Conservation (phyloP, 2,888 invertebrate species). For the Linhomoeus sp. region DNA sequence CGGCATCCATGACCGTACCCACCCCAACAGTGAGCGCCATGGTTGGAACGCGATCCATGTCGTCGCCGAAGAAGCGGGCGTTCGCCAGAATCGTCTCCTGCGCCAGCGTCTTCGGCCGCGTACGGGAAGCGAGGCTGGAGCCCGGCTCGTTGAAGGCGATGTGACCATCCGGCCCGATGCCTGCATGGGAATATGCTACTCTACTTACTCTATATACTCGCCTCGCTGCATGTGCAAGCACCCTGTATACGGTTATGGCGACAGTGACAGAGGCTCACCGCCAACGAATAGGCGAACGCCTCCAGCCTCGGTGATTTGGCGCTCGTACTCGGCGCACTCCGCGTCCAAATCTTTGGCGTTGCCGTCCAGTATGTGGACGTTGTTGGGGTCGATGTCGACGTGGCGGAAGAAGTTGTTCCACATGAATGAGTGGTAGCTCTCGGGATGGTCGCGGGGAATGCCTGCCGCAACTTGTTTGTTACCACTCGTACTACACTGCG, state of each 20-base stretch:
- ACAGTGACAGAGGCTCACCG: too few species aligned
- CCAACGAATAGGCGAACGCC: slow-evolving; percentile 89
- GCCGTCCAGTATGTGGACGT: slow-evolving; percentile 79
- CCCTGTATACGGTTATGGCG: slow-evolving; percentile 7
- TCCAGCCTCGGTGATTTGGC: slow-evolving; percentile 60
- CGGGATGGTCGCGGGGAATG: slow-evolving; percentile 73
- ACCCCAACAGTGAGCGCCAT: slow-evolving; percentile 86
- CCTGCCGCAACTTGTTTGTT: slow-evolving; percentile 31
- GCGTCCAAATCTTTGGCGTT: slow-evolving; percentile 61
- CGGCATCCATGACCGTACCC: slow-evolving; percentile 93
- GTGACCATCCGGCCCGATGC: slow-evolving; percentile 97
- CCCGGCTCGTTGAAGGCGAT: slow-evolving; percentile 99
- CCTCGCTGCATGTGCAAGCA: too few species aligned
- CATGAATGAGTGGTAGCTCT: slow-evolving; percentile 97
- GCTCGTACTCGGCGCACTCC: slow-evolving; percentile 72
- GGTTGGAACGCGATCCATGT: slow-evolving; percentile 75
- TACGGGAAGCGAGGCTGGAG: slow-evolving; percentile 79
- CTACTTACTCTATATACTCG: too few species aligned
- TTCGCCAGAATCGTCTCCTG: slow-evolving; percentile 92
- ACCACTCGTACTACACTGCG: not conserved
- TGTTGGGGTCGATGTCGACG: slow-evolving; percentile 74
- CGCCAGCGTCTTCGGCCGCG: slow-evolving; percentile 83
- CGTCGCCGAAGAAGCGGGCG: slow-evolving; percentile 86
- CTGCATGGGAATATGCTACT: slow-evolving; percentile 36
- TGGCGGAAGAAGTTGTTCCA: slow-evolving; percentile 94